Evolutionary conservation across 1,140 invertebrate genomes (phyloP).

Genomic region (Ips typographus): DNA sequence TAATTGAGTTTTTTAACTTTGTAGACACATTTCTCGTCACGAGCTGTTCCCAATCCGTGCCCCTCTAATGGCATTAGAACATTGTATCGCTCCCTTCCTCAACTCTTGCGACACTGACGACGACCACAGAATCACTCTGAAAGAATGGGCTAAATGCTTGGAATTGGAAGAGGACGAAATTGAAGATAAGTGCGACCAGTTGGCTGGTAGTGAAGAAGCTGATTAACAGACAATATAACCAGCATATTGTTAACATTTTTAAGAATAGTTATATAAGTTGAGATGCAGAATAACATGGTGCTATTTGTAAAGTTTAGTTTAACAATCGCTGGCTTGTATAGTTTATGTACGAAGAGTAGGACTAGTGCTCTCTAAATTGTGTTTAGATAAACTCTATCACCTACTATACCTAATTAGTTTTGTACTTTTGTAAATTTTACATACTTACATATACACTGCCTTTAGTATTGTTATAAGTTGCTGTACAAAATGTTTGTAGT

Average conservation of each 20-base stretch:
- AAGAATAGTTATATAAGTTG: background rate
- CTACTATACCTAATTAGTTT: slow-evolving; percentile 20
- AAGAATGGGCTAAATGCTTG: slow-evolving; percentile 91
- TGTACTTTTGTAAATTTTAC: slow-evolving; percentile 24
- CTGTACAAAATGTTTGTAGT: slow-evolving; percentile 10
- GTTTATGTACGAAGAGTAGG: background rate
- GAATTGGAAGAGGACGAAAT: slow-evolving; percentile 73
- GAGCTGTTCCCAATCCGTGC: slow-evolving; percentile 93
- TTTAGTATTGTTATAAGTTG: slow-evolving; percentile 11
- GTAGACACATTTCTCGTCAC: slow-evolving; percentile 80
- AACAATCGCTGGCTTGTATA: background rate
- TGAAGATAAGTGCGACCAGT: slow-evolving; percentile 61
- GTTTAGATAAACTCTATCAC: slow-evolving; percentile 4
- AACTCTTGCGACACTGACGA: slow-evolving; percentile 83
- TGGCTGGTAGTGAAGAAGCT: background rate
- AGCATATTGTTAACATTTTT: background rate
- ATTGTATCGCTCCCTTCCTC: slow-evolving; percentile 94
- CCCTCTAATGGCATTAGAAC: slow-evolving; percentile 88
- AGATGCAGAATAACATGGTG: slow-evolving; percentile 40
- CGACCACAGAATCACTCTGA: slow-evolving; percentile 85
- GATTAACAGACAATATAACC: too few relatives aligned
- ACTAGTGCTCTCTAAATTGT: background rate
- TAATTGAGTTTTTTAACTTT: slow-evolving; percentile 6
- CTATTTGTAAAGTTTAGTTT: slow-evolving; percentile 20
- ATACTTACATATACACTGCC: slow-evolving; percentile 30